Evolutionary conservation across 2,888 invertebrate species (phyloP).

Genomic region (Suillia variegata): DNA sequence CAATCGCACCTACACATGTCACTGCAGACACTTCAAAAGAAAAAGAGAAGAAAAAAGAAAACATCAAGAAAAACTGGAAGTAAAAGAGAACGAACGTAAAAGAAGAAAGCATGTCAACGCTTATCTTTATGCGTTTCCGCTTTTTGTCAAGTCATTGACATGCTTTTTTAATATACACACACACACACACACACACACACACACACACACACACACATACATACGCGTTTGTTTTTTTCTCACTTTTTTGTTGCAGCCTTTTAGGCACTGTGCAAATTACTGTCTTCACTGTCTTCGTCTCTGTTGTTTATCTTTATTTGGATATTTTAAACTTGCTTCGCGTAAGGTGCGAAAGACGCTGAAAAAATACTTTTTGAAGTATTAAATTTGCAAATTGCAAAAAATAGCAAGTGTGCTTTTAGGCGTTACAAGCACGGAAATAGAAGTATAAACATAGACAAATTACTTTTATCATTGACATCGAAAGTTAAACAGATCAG

Average conservation of each 20-base stretch:
- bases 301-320: background rate
- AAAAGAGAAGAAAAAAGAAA: background rate
- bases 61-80: background rate
- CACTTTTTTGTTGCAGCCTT: background rate
- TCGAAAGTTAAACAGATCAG: background rate
- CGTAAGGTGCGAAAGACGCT: too few species aligned
- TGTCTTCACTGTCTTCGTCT: background rate
- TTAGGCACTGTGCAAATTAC: background rate
- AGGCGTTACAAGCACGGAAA: too few species aligned
- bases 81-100: constrained; percentile 19
- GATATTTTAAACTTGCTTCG: too few species aligned
- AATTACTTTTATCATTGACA: constrained; percentile 44
- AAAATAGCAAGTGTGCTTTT: constrained; percentile 42
- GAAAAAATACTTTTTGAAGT: too few species aligned
- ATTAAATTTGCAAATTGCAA: constrained; percentile 36
- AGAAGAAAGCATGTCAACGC: constrained; percentile 57
- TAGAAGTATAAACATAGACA: constrained; percentile 33
- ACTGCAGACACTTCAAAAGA: background rate
- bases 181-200: too few species aligned
- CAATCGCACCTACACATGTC: background rate
- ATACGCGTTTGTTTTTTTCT: too few species aligned
- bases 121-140: constrained; percentile 59
- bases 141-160: constrained; percentile 58
- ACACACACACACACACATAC: too few species aligned
- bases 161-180: constrained; percentile 32